A percentile compares a stretch with the other conserved stretches of the same genome.
These are phyloP conservation scores for Hirudinaria manillensis DNA, from an alignment of 2,888 invertebrate genomes.

Conservation along the genomic window DNA sequence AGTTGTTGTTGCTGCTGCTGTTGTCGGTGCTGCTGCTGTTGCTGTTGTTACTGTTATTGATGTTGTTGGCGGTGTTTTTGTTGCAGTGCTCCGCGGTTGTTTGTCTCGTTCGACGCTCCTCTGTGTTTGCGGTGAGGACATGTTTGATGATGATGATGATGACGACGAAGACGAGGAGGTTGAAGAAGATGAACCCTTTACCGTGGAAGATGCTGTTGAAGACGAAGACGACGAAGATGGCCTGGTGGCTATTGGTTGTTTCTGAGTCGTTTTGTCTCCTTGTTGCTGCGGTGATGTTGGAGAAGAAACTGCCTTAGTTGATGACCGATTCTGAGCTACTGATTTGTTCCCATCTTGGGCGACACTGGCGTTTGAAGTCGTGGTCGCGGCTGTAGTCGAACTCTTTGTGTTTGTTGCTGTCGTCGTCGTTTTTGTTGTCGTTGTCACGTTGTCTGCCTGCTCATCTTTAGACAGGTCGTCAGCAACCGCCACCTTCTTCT, in stretches of 20 bases:
- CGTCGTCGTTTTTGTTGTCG: background rate
- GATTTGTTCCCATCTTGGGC: too few species aligned
- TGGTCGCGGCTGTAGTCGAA: background rate
- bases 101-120: background rate
- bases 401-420: background rate
- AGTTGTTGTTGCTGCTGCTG: constrained; percentile 9
- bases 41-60: background rate
- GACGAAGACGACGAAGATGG: background rate
- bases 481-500: background rate
- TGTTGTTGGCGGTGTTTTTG: background rate
- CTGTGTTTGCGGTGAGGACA: background rate
- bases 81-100: too few species aligned
- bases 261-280: too few species aligned
- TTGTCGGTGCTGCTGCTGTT: background rate
- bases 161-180: background rate
- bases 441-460: background rate
- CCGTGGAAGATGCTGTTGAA: background rate
- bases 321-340: too few species aligned
- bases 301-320: too few species aligned
- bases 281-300: too few species aligned
- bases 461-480: background rate
- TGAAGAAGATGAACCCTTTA: background rate
- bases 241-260: background rate
- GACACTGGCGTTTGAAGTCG: too few species aligned
- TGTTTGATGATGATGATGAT: background rate